Evolutionary conservation across 2,113 vertebrate species (phyloP).

Genomic region (Xiphorhynchus elegans): DNA sequence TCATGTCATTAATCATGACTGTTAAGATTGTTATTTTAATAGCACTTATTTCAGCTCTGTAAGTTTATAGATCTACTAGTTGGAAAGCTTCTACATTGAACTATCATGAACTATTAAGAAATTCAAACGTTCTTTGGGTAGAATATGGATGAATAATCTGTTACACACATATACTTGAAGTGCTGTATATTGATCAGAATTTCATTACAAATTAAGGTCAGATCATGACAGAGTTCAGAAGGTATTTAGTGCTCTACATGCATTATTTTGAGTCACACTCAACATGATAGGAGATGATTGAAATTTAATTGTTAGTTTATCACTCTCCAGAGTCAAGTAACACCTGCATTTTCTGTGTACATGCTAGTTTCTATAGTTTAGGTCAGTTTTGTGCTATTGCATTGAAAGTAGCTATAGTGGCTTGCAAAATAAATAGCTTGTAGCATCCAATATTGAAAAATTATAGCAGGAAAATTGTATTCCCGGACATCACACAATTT

Average conservation of each 20-base stretch:
- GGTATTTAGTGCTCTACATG: not conserved
- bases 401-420: not conserved
- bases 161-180: not conserved
- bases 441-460: not conserved
- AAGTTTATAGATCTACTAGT: not conserved
- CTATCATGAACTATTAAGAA: not conserved
- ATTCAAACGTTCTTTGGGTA: not conserved
- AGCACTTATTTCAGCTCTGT: not conserved
- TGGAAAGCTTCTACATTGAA: not conserved
- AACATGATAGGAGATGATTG: not conserved
- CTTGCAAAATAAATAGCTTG: not conserved
- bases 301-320: conserved; percentile 18
- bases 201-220: conserved; percentile 2
- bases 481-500: not conserved
- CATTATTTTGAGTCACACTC: not conserved
- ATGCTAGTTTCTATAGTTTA: not conserved
- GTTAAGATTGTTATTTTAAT: not conserved
- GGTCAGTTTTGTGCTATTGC: not conserved
- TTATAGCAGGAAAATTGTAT: not conserved
- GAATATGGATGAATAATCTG: not conserved
- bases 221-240: not conserved
- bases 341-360: not conserved
- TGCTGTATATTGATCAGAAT: not conserved
- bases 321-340: conserved; percentile 4
- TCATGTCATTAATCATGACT: not conserved